Conservation (phyloP, 2,888 invertebrate species). For the Blastobasis adustella region DNA sequence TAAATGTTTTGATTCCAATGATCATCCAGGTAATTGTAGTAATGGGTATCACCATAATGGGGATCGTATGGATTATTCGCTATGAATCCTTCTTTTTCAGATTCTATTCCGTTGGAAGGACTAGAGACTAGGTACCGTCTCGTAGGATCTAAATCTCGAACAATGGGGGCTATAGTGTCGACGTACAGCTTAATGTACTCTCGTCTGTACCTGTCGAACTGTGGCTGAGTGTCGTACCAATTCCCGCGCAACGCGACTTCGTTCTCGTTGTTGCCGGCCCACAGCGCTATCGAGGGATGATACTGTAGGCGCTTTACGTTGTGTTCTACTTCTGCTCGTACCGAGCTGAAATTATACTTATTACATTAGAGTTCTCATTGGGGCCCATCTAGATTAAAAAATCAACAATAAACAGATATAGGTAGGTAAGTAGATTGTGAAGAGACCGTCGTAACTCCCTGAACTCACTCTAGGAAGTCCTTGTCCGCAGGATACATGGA, state of each 20-base stretch:
- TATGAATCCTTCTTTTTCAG: slow-evolving; percentile 84
- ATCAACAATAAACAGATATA: too few species aligned
- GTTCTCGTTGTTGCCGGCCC: slow-evolving; percentile 98
- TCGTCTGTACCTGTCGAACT: slow-evolving; percentile 74
- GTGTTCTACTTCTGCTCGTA: slow-evolving; percentile 84
- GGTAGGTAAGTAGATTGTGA: too few species aligned
- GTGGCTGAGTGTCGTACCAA: slow-evolving; percentile 80
- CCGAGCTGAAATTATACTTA: slow-evolving; percentile 65
- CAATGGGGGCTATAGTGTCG: slow-evolving; percentile 80
- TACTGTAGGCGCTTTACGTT: slow-evolving; percentile 88
- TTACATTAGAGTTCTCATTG: neutral
- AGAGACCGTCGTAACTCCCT: too few species aligned
- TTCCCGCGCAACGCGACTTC: slow-evolving; percentile 89
- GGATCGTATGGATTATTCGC: slow-evolving; percentile 84
- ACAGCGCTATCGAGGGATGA: slow-evolving; percentile 91
- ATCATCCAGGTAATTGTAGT: slow-evolving; percentile 89
- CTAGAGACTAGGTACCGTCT: slow-evolving; percentile 89
- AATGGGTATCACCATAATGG: slow-evolving; percentile 93
- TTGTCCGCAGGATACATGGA: slow-evolving; percentile 90
- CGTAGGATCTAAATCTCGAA: slow-evolving; percentile 75
- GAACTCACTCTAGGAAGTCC: slow-evolving; percentile 77
- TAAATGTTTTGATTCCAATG: slow-evolving; percentile 87
- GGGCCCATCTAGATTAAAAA: too few species aligned
- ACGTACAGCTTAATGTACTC: slow-evolving; percentile 92
- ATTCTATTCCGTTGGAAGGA: slow-evolving; percentile 89